These are phyloP conservation scores for Drosophila murphyi DNA, from an alignment of 1,140 invertebrate species.

Conservation along the genomic window DNA sequence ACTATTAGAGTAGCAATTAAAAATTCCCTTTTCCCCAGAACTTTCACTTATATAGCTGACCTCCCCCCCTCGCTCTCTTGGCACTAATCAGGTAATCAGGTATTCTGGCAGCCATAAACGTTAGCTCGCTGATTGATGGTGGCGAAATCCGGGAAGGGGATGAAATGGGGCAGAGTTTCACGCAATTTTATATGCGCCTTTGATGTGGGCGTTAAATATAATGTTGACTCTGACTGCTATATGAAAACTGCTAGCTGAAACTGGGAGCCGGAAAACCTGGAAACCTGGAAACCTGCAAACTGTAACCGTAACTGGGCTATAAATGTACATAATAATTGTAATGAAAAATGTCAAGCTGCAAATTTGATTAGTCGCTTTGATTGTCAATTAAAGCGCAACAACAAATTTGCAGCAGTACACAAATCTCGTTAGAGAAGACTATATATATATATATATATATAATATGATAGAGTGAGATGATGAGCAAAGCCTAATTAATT, in stretches of 20 bases:
- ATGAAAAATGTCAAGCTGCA: slow-evolving; percentile 81
- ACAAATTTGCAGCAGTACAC: slow-evolving; percentile 67
- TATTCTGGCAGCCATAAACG: slow-evolving; percentile 25
- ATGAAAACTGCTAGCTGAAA: slow-evolving; percentile 4
- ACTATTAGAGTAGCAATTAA: too few relatives aligned
- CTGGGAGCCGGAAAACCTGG: slow-evolving; percentile 7
- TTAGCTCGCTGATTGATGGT: slow-evolving; percentile 40
- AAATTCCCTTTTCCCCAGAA: too few relatives aligned
- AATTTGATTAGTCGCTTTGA: slow-evolving; percentile 81
- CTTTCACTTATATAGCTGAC: neutral
- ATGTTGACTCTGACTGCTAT: slow-evolving; percentile 45
- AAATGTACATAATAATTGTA: slow-evolving; percentile 81
- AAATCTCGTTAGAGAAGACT: slow-evolving; percentile 61
- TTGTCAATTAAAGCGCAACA: slow-evolving; percentile 80
- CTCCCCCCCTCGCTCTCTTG: too few relatives aligned
- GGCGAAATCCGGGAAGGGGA: neutral
- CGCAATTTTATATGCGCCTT: slow-evolving; percentile 58
- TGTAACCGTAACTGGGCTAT: slow-evolving; percentile 39
- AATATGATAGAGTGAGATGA: slow-evolving; percentile 50
- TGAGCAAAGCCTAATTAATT: slow-evolving; percentile 81
- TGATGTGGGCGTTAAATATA: slow-evolving; percentile 72
- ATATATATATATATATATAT: slow-evolving; percentile 38
- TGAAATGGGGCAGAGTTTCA: slow-evolving; percentile 17
- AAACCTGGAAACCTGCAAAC: slow-evolving; percentile 25
- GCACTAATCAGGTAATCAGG: neutral